phyloP scores from a whole-genome alignment of 23 tunicate species.

The Halocynthia aurantium region DNA sequence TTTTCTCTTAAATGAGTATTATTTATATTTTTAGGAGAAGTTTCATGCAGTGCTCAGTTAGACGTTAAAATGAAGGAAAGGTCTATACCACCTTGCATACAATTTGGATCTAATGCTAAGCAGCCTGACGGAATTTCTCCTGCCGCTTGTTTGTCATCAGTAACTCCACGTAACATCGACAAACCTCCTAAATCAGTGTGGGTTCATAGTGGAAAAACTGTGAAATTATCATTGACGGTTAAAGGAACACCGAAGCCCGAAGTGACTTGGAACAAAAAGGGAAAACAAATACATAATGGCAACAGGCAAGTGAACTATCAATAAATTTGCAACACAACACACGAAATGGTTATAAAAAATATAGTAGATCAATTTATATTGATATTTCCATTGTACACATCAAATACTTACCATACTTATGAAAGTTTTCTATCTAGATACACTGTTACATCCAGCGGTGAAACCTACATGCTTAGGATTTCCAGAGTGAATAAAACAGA shows the following conservation, averaged over 20 bases:
- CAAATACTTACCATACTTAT: too few relatives aligned
- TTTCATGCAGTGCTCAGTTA: conserved; percentile 40
- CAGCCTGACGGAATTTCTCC: neutral
- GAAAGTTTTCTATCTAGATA: neutral
- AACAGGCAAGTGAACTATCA: neutral
- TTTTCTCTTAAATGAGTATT: neutral
- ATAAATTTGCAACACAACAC: too few relatives aligned
- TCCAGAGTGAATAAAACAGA: conserved; percentile 26
- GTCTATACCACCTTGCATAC: conserved; percentile 27
- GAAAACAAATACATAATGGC: neutral
- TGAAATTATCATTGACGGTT: neutral
- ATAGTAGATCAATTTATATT: too few relatives aligned
- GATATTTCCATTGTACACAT: too few relatives aligned
- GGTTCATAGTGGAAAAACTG: conserved; percentile 6
- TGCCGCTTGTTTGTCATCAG: neutral
- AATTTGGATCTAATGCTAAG: conserved; percentile 13
- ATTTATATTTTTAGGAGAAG: conserved; percentile 32
- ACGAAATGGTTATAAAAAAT: too few relatives aligned
- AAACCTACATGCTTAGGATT: conserved; percentile 23
- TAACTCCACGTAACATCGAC: neutral
- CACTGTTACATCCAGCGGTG: neutral
- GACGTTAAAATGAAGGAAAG: conserved; percentile 25
- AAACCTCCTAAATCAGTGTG: conserved; percentile 1
- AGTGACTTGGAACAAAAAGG: conserved; percentile 5
- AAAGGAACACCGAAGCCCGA: conserved; percentile 3